Percentiles rank a stretch among this genome's conserved stretches.
phyloP scores from a whole-genome alignment of 2,113 vertebrate genomes.

The Malurus cyaneus region DNA sequence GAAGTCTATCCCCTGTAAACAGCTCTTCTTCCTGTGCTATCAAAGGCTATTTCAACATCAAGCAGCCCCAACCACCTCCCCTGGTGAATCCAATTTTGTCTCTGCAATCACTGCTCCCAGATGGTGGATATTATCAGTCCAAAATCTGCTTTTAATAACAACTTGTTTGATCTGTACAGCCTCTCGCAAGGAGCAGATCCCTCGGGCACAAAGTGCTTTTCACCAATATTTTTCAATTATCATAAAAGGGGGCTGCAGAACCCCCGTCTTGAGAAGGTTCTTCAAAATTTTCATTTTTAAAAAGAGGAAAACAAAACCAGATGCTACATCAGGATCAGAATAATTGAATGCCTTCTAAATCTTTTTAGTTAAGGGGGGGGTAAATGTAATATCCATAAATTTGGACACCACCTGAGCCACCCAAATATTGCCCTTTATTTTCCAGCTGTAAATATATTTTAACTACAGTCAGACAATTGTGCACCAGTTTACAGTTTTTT shows the following conservation, averaged over 20 bases:
- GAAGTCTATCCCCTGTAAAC: not conserved
- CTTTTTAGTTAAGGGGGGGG: not conserved
- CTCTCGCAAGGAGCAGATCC: conserved; percentile 14
- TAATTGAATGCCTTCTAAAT: not conserved
- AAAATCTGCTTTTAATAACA: conserved; percentile 40
- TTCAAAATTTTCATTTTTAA: not conserved
- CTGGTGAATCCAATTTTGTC: conserved; percentile 53
- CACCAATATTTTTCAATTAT: conserved; percentile 28
- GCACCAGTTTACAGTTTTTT: not conserved
- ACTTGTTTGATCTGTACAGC: conserved; percentile 41
- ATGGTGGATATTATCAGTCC: conserved; percentile 35
- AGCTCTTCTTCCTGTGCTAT: not conserved
- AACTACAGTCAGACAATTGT: not conserved
- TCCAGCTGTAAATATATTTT: not conserved
- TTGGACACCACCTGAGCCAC: not conserved
- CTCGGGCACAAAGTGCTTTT: not conserved
- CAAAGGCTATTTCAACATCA: conserved; percentile 45
- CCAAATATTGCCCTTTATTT: not conserved
- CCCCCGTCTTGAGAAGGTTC: not conserved
- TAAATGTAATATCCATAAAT: not conserved
- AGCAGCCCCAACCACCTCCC: conserved; percentile 19
- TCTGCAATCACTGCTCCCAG: conserved; percentile 47
- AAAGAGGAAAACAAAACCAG: not conserved
- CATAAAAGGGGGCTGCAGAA: not conserved
- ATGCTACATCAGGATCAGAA: not conserved